Conservation (phyloP, 2,888 invertebrate genomes). For the Leucophenga maculata region DNA sequence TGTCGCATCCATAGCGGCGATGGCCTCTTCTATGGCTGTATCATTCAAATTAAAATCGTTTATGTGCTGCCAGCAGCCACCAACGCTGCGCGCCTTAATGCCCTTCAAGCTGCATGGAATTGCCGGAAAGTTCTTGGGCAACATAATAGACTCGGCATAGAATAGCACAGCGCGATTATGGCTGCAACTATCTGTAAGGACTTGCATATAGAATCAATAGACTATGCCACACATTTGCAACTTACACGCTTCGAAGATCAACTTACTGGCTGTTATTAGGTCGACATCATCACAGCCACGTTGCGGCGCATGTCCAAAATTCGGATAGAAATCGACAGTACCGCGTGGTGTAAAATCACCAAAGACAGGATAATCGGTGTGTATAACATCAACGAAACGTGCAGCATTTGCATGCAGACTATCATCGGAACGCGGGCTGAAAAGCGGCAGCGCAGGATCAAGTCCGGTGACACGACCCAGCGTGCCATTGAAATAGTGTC, state of each 20-base stretch:
- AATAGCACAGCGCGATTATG: slow-evolving; percentile 68
- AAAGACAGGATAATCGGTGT: slow-evolving; percentile 68
- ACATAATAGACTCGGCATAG: slow-evolving; percentile 68
- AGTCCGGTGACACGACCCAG: slow-evolving; percentile 68
- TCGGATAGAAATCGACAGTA: slow-evolving; percentile 69
- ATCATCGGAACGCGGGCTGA: slow-evolving; percentile 59
- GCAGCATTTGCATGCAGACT: slow-evolving; percentile 60
- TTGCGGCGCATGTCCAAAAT: slow-evolving; percentile 65
- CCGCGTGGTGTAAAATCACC: slow-evolving; percentile 68
- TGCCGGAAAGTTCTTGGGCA: slow-evolving; percentile 64
- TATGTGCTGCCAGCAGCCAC: slow-evolving; percentile 34
- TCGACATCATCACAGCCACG: slow-evolving; percentile 69
- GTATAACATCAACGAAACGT: slow-evolving; percentile 69
- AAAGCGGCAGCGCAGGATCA: slow-evolving; percentile 71
- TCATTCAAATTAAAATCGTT: slow-evolving; percentile 4
- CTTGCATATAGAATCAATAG: not conserved
- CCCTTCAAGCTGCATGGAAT: slow-evolving; percentile 58
- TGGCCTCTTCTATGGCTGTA: slow-evolving; percentile 10
- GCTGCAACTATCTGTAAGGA: slow-evolving; percentile 65
- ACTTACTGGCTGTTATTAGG: slow-evolving; percentile 60
- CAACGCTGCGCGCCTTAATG: slow-evolving; percentile 45
- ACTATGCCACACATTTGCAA: slow-evolving; percentile 12
- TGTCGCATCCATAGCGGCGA: slow-evolving; percentile 21
- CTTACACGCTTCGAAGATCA: slow-evolving; percentile 61
- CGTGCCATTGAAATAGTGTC: slow-evolving; percentile 64